A percentile compares a stretch with the other conserved stretches of the same genome.
phyloP scores from a whole-genome alignment of 2,797 vertebrate species.

The Vultur gryphus region DNA sequence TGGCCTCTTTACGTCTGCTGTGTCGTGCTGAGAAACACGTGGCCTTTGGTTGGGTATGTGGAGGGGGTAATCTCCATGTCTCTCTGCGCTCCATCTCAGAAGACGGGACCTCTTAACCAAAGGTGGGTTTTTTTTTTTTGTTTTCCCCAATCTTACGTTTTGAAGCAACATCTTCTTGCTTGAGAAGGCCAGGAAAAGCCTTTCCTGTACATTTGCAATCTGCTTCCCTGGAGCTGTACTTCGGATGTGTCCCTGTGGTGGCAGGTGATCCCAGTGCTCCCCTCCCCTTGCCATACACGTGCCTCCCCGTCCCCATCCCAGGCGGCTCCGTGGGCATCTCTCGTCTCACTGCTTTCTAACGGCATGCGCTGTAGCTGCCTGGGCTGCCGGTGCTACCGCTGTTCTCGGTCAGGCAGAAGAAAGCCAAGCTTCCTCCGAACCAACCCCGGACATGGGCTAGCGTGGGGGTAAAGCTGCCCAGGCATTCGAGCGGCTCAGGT shows the following conservation, averaged over 20 bases:
- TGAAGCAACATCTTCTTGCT: neutral
- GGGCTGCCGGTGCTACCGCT: neutral
- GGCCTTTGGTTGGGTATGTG: neutral
- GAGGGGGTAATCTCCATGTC: neutral
- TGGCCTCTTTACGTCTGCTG: neutral
- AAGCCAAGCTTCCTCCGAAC: neutral
- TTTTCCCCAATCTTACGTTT: neutral
- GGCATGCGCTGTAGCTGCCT: too few relatives aligned
- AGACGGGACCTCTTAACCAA: neutral
- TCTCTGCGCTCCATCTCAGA: neutral
- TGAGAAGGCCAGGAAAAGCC: neutral
- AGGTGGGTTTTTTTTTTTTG: too few relatives aligned
- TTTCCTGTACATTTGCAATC: neutral
- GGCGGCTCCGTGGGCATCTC: neutral
- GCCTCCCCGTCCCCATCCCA: neutral
- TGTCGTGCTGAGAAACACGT: accelerated
- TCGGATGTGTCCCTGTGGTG: neutral
- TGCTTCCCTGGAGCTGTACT: neutral
- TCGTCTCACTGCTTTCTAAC: neutral
- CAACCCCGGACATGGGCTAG: neutral
- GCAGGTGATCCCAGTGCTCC: neutral
- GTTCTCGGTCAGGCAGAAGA: neutral
- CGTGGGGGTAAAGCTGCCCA: accelerated
- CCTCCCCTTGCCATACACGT: accelerated
- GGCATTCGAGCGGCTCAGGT: neutral